Evolutionary conservation across 2,113 vertebrate genomes (phyloP), one percentile per base, ranked within the genome.

Genomic region (Cynoglossus semilaevis): DNA sequence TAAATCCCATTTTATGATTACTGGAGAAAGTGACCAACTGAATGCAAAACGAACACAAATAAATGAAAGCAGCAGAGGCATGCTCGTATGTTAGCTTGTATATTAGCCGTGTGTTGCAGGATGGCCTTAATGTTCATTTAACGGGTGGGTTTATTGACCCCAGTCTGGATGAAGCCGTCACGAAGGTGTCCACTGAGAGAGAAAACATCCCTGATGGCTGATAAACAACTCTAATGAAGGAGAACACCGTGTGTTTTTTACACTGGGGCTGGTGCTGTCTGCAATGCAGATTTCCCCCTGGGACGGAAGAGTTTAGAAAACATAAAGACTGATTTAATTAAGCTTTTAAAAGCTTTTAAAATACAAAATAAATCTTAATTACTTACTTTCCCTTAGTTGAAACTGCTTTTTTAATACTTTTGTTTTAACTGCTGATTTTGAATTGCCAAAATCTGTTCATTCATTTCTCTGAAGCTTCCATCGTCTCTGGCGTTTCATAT

Each of bases 111-210:
- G 60, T 46, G 41, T 52, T 38, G 35, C n/a, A 22, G 36, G 57
- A 53, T 29, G 51, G 56, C 19, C 53, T 61, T 70, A 74, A 79
- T 79, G 63, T 50, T 70, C 38, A 68, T 79, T 72, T 65, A 79
- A 72, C 44, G 51, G 54, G 53, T 34, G 22, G 0, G 45, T 9
- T 47, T 46, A 80, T 72, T 22, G 35, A 77, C 64, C 50, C 8
- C 61, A 55, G 75, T 34, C 61, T 15, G 47, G 45, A 45, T 58
- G 62, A 38, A 64, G 43, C 68, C 75, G 64, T 75, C 75, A 50
- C 15, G 10, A 15, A 45, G 17, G 18, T 53, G 41, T 1, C 40
- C 36, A 53, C 13, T 15, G 50, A 61, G 52, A 55, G 52, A 62
- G 18, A 67, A 48, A 50, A 38, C 17, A 18, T 57, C 74, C 52